Evolutionary conservation across 1,140 invertebrate species (phyloP).

Genomic region (Euura saliciscinereae): DNA sequence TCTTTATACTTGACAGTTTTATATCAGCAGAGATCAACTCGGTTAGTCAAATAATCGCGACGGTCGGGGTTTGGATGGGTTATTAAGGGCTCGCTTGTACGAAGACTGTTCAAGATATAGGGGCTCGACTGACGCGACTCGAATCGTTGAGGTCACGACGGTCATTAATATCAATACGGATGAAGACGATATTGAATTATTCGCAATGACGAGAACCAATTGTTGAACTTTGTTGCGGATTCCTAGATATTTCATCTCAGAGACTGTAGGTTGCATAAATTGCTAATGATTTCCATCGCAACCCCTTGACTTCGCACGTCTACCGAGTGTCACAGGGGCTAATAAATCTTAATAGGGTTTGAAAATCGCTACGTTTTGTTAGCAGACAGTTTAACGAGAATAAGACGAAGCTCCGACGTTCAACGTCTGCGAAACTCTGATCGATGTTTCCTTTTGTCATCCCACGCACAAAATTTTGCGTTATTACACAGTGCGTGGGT

Average conservation of each 20-base stretch:
- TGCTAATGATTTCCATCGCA: too few species aligned
- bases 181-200: neutral
- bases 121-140: neutral
- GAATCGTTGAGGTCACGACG: neutral
- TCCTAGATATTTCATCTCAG: too few species aligned
- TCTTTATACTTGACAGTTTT: neutral
- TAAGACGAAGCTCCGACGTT: neutral
- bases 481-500: neutral
- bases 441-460: neutral
- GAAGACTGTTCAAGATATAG: neutral
- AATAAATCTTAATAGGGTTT: constrained; percentile 4
- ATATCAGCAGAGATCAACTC: too few species aligned
- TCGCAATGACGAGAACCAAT: neutral
- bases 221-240: too few species aligned
- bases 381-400: neutral
- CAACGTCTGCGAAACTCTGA: neutral
- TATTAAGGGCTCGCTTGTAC: too few species aligned
- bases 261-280: too few species aligned
- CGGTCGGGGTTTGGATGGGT: neutral
- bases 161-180: neutral
- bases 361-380: neutral
- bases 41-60: neutral
- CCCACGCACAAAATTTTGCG: neutral
- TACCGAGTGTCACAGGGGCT: neutral
- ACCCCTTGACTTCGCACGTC: too few species aligned